Conservation (phyloP, 2,113 vertebrate species). For the Gopherus evgoodei region DNA sequence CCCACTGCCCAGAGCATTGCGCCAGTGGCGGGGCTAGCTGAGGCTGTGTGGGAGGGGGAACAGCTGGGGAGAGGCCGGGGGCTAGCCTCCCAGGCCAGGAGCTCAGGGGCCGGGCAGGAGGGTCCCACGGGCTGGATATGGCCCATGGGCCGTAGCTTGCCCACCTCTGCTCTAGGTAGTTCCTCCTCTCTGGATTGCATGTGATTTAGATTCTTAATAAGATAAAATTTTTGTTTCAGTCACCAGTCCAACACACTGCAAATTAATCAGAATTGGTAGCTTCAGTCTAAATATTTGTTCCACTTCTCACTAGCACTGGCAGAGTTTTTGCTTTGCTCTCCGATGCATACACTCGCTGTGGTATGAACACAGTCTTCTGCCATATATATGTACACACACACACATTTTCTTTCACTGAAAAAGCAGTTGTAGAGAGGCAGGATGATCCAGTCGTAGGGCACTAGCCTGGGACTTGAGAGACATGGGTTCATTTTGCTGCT, state of each 20-base stretch:
- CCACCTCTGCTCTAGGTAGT: background rate
- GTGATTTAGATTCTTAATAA: background rate
- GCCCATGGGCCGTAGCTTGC: no score
- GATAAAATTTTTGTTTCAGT: background rate
- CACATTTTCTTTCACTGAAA: background rate
- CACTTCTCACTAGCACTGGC: background rate
- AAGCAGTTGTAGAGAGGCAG: background rate
- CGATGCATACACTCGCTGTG: no score
- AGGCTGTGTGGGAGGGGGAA: no score
- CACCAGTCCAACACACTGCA: background rate
- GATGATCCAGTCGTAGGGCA: background rate
- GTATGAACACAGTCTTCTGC: background rate
- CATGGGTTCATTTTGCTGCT: background rate
- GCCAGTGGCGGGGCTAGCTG: no score
- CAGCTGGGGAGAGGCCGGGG: no score
- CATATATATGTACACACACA: background rate
- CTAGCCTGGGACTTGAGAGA: background rate
- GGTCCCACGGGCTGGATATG: no score
- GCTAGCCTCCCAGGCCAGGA: no score
- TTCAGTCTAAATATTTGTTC: background rate
- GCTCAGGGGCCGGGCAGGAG: no score
- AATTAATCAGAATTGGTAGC: background rate
- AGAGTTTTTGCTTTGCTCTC: background rate
- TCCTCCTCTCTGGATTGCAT: background rate
- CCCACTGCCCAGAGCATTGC: no score